Evolutionary conservation across 2,888 invertebrate genomes (phyloP).

Genomic region (Ashinkailepas kermadecensis): DNA sequence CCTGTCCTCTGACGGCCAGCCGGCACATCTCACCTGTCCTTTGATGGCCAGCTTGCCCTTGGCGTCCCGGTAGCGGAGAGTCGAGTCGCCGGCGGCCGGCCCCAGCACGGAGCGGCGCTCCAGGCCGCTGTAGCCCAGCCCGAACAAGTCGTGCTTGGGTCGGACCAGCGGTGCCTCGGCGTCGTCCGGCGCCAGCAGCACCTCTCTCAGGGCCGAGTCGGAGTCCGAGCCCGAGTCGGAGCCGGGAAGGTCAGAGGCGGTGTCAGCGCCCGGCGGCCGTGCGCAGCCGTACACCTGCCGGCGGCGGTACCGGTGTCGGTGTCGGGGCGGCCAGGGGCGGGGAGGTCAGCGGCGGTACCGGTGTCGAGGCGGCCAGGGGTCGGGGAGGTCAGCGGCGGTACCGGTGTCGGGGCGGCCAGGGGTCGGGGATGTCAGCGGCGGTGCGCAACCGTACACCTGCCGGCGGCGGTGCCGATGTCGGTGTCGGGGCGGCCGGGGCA

Average conservation of each 20-base stretch:
- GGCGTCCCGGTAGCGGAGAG: constrained; percentile 48
- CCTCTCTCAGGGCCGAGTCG: constrained; percentile 39
- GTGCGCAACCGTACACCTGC: no score
- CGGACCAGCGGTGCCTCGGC: constrained; percentile 62
- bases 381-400: no score
- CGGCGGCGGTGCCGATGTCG: no score
- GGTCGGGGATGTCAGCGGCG: no score
- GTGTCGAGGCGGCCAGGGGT: no score
- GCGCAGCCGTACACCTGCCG: constrained; percentile 20
- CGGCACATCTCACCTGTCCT: constrained; percentile 42
- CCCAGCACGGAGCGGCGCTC: constrained; percentile 35
- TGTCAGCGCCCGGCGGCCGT: background rate
- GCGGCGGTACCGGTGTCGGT: background rate
- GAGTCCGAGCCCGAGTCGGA: constrained; percentile 29
- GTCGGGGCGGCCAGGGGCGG: no score
- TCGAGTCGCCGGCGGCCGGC: constrained; percentile 26
- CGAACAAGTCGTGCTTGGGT: constrained; percentile 63
- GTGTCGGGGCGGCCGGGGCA: no score
- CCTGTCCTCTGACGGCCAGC: background rate
- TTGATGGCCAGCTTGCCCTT: constrained; percentile 51
- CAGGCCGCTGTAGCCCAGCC: constrained; percentile 46
- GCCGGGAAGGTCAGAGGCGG: background rate
- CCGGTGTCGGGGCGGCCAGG: no score
- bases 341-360: no score
- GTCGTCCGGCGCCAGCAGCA: constrained; percentile 71